A percentile compares a stretch with the other conserved stretches of the same genome.
These are phyloP conservation scores for Cervus canadensis DNA, from an alignment of 2,113 vertebrate species.

Conservation along the genomic window DNA sequence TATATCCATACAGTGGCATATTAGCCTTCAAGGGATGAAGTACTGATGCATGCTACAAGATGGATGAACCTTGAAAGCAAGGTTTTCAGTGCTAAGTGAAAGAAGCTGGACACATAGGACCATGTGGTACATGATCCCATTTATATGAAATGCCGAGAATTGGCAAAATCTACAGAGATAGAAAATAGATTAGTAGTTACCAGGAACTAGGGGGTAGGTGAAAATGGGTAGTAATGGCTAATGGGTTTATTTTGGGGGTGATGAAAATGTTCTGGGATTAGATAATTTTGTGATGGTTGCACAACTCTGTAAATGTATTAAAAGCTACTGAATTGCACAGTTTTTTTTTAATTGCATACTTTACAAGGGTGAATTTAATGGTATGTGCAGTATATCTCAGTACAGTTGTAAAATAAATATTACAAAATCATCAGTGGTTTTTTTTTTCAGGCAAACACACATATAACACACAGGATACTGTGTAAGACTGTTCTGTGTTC, in stretches of 20 bases:
- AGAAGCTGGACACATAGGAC: background rate
- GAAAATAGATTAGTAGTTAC: background rate
- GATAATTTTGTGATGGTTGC: background rate
- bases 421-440: background rate
- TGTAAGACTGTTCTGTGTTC: slow-evolving; percentile 1
- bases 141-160: background rate
- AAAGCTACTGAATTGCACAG: background rate
- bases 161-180: background rate
- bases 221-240: background rate
- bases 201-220: background rate
- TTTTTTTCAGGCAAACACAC: slow-evolving; percentile 12
- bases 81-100: background rate
- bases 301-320: background rate
- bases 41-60: background rate
- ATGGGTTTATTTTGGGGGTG: background rate
- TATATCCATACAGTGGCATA: background rate
- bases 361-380: background rate
- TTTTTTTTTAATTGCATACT: background rate
- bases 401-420: background rate
- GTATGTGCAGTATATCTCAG: background rate
- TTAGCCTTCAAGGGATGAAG: background rate
- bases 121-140: background rate
- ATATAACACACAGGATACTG: background rate
- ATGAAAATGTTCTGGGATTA: slow-evolving; percentile 39
- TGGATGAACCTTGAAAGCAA: background rate